Conservation (phyloP, 2,888 invertebrate species). For the Mimas tiliae region DNA sequence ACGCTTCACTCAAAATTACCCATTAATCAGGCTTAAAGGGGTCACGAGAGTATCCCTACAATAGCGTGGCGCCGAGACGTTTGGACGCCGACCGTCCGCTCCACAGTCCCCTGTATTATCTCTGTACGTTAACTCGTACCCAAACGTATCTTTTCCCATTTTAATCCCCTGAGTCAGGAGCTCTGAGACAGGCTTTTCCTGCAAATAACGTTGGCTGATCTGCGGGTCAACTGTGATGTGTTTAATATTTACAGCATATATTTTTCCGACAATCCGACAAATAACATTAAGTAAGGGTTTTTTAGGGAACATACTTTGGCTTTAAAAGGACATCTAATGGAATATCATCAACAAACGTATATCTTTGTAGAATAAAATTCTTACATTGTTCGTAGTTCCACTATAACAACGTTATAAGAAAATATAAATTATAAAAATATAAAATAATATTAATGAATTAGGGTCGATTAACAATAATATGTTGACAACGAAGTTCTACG, state of each 20-base stretch:
- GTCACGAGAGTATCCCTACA: conserved; percentile 56
- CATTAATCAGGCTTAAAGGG: conserved; percentile 75
- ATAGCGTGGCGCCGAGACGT: conserved; percentile 56
- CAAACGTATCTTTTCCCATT: conserved; percentile 20
- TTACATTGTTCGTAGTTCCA: background rate
- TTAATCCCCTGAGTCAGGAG: conserved; percentile 19
- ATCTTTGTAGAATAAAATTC: background rate
- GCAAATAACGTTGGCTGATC: conserved; percentile 17
- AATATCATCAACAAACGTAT: conserved; percentile 5
- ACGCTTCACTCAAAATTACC: conserved; percentile 39
- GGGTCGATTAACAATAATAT: background rate
- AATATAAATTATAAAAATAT: too few species aligned
- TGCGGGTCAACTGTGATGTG: conserved; percentile 19
- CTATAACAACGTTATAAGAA: background rate
- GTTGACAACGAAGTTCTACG: background rate
- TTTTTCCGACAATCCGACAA: conserved; percentile 22
- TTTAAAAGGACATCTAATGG: conserved; percentile 34
- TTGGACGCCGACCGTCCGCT: conserved; percentile 42
- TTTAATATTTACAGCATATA: conserved; percentile 14
- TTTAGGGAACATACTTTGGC: conserved; percentile 28
- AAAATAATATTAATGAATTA: too few species aligned
- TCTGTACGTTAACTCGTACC: conserved; percentile 29
- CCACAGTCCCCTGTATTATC: conserved; percentile 35
- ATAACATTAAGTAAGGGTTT: conserved; percentile 19
- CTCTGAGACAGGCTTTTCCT: conserved; percentile 7